Evolutionary conservation across 2,113 vertebrate species (phyloP), one percentile per base, ranked within the genome.

Genomic region (Hemicordylus capensis): DNA sequence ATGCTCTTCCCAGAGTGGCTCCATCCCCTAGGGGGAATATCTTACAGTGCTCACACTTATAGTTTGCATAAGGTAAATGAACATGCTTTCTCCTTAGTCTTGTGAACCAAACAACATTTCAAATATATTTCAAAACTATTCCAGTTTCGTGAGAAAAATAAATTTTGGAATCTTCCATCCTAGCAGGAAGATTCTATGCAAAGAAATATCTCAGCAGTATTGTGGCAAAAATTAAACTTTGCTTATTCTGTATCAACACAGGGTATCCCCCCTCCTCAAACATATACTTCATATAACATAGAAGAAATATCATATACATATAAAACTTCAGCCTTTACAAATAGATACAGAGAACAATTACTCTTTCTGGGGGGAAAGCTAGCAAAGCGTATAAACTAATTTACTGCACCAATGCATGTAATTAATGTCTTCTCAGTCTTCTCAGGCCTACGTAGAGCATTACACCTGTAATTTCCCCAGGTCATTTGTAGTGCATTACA

Each of bases 341-440:
- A 70, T 59, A 79, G 20, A 82, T 76, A 44, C 0, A 56, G 83
- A 83, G 37, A 94, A 76, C 83, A 87, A 92, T 87, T 87, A 22
- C 46, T 89, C 70, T 90, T 93, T 54, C 26, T n/a, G 34, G 64
- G 19, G 24, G 84, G 92, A 81, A 79, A 86, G 89, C 86, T 73
- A 93, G 84, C 84, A 92, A 93, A 66, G 88, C 93, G 34, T 92
- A 77, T 90, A 91, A 95, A 92, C 83, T 93, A 93, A 94, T 94
- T 94, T 95, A 89, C 79, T 93, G 88, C 89, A 89, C 67, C 84
- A 79, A 73, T 90, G 90, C 34, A 76, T 90, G 70, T 93, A 94
- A 95, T 92, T 91, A 93, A 93, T 93, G 81, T 76, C 94, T 95
- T 75, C 82, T 82, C 85, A 86, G 75, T 88, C 85, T 85, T 89